Conservation (phyloP, 53 echinoderm and acorn worm species). For the Pentamera pediparva region DNA sequence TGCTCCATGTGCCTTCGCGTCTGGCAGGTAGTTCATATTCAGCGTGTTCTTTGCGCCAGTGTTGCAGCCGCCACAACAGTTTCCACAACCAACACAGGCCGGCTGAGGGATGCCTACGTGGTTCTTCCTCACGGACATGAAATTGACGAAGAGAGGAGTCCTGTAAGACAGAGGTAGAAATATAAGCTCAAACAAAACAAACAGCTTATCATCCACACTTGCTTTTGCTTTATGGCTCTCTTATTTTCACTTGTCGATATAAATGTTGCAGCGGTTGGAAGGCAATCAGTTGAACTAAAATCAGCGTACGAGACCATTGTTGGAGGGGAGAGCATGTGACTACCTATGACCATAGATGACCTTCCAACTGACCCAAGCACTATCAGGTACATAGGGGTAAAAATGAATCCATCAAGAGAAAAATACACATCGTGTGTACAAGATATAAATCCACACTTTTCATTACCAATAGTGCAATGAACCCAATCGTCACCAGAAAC, state of each 20-base stretch:
- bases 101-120: conserved; percentile 60
- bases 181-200: neutral
- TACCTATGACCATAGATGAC: too few species aligned
- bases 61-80: conserved; percentile 78
- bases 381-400: too few species aligned
- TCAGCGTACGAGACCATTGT: neutral
- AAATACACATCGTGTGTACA: neutral
- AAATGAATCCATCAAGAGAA: neutral
- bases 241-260: too few species aligned
- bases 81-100: conserved; percentile 64
- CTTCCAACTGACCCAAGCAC: too few species aligned
- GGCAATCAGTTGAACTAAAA: neutral
- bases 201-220: neutral
- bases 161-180: conserved; percentile 3
- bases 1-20: conserved; percentile 69
- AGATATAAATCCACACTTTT: neutral
- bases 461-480: too few species aligned
- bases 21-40: conserved; percentile 80
- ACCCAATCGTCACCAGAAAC: too few species aligned
- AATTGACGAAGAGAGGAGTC: conserved; percentile 58
- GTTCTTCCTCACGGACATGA: conserved; percentile 37
- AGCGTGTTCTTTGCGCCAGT: conserved; percentile 81
- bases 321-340: too few species aligned
- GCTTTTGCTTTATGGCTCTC: too few species aligned
- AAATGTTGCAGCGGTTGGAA: neutral